A percentile compares a stretch with the other conserved stretches of the same genome.
These are phyloP conservation scores for Hyposoter didymator DNA, from an alignment of 2,888 invertebrate genomes.

Conservation along the genomic window DNA sequence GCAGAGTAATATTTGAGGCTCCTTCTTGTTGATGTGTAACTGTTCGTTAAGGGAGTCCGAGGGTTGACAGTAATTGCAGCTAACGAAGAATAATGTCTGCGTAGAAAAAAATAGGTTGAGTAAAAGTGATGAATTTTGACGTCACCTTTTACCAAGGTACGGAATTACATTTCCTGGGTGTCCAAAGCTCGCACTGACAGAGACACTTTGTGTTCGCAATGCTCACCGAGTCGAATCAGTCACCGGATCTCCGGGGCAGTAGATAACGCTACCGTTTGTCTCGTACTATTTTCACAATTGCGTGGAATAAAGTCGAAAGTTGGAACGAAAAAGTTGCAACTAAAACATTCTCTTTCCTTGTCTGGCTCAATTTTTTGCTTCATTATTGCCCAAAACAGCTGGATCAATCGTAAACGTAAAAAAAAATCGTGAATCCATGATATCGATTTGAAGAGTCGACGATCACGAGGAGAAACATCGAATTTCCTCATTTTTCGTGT, in stretches of 20 bases:
- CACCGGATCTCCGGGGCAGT: constrained; percentile 66
- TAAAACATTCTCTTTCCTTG: background rate
- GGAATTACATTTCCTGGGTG: constrained; percentile 66
- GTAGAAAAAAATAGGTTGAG: constrained; percentile 18
- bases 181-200: constrained; percentile 27
- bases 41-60: background rate
- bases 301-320: constrained; percentile 18
- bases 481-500: background rate
- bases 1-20: background rate
- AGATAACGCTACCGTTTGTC: constrained; percentile 47
- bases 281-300: background rate
- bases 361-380: background rate
- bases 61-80: background rate
- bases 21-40: background rate
- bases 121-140: constrained; percentile 44
- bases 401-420: too few relatives aligned
- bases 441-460: background rate
- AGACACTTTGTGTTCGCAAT: constrained; percentile 50
- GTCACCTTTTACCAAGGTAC: constrained; percentile 53
- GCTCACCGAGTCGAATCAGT: constrained; percentile 67
- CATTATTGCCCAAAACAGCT: too few relatives aligned
- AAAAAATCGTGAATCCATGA: too few relatives aligned
- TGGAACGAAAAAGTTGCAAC: background rate
- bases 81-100: constrained; percentile 11
- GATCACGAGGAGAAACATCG: background rate